These are phyloP conservation scores for Onychomys torridus DNA, from an alignment of 2,797 vertebrate species.

Conservation along the genomic window DNA sequence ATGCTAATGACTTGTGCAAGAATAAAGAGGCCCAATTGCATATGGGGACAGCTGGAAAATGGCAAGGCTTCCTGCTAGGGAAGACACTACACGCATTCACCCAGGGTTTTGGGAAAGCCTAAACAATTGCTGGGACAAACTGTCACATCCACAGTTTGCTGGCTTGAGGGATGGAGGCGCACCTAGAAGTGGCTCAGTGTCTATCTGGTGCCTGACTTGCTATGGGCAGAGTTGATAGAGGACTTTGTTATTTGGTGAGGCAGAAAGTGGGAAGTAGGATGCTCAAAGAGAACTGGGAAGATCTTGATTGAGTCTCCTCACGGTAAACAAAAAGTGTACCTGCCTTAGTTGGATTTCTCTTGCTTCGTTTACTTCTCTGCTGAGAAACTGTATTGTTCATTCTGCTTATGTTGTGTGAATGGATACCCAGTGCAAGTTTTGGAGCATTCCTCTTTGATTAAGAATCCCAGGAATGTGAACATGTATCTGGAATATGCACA, in stretches of 20 bases:
- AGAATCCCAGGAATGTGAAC: background rate
- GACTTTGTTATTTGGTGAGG: background rate
- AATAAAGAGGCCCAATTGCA: background rate
- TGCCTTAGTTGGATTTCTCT: background rate
- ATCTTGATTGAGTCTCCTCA: background rate
- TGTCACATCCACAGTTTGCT: background rate
- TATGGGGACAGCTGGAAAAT: background rate
- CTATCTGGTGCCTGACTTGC: background rate
- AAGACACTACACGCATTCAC: background rate
- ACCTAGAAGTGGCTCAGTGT: background rate
- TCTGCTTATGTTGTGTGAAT: background rate
- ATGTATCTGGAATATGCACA: background rate
- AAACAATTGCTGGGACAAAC: background rate
- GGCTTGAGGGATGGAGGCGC: background rate
- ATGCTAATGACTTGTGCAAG: background rate
- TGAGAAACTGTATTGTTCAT: background rate
- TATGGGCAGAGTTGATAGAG: background rate
- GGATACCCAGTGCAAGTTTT: background rate
- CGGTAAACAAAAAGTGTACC: background rate
- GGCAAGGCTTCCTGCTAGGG: background rate
- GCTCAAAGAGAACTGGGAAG: background rate
- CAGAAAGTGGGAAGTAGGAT: conserved; percentile 5
- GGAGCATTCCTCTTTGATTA: background rate
- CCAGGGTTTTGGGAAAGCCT: conserved; percentile 7
- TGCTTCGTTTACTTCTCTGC: background rate